Evolutionary conservation across 2,797 vertebrate genomes (phyloP).

Genomic region (Sebastes kiyomatsui): DNA sequence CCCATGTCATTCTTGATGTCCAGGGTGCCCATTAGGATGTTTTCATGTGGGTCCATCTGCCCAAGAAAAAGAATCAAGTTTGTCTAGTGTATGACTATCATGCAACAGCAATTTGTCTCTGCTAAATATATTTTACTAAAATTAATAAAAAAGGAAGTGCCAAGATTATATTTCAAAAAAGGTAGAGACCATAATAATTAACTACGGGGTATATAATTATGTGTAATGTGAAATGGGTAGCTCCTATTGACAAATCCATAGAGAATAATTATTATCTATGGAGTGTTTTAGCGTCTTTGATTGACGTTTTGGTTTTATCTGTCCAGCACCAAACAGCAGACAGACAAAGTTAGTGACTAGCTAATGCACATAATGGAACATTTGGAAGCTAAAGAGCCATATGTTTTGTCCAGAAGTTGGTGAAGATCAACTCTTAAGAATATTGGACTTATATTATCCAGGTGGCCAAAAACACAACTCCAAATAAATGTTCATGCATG

Average conservation of each 20-base stretch:
- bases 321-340: background rate
- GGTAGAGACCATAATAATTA: background rate
- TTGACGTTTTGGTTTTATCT: background rate
- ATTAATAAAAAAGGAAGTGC: background rate
- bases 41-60: slow-evolving; percentile 98
- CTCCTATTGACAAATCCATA: background rate
- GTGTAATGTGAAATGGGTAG: background rate
- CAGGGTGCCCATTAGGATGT: slow-evolving; percentile 94
- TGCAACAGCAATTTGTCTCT: background rate
- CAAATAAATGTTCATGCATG: background rate
- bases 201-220: background rate
- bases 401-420: too few species aligned
- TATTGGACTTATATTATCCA: background rate
- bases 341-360: background rate
- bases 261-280: background rate
- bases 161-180: background rate
- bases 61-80: slow-evolving; percentile 8
- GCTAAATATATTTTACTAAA: background rate
- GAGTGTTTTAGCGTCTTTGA: background rate
- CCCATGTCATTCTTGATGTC: slow-evolving; percentile 99
- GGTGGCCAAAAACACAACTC: background rate
- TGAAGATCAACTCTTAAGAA: background rate
- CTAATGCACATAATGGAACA: background rate
- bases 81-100: background rate
- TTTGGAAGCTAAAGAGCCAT: background rate